A percentile compares a stretch with the other conserved stretches of the same genome.
Evolutionary conservation across 2,888 invertebrate genomes (phyloP).

Genomic region (Drosophila kuntzei): DNA sequence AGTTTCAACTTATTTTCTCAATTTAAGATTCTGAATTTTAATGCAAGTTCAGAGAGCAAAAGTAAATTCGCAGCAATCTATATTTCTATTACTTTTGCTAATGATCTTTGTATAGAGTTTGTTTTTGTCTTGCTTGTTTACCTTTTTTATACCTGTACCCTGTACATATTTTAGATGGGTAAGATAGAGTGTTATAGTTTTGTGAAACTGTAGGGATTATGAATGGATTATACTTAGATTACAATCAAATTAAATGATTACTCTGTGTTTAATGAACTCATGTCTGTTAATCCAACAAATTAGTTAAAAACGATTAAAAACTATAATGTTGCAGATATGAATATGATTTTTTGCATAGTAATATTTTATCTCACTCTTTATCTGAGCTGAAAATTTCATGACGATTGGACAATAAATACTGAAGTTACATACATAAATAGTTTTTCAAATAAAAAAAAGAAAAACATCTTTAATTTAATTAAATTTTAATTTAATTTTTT

Average conservation of each 20-base stretch:
- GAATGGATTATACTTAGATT: too few relatives aligned
- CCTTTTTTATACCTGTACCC: conserved; percentile 34
- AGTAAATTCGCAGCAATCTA: conserved; percentile 17
- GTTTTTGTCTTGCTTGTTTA: conserved; percentile 55
- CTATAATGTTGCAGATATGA: not conserved
- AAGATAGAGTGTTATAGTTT: not conserved
- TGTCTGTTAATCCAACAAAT: too few relatives aligned
- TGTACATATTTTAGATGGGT: not conserved
- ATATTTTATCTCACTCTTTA: not conserved
- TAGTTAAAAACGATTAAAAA: not conserved
- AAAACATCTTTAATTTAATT: too few relatives aligned
- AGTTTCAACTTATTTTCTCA: not conserved
- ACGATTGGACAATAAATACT: not conserved
- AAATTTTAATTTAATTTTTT: too few relatives aligned
- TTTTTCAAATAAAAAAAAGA: too few relatives aligned
- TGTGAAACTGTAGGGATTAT: too few relatives aligned
- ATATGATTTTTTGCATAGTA: not conserved
- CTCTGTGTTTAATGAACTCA: too few relatives aligned
- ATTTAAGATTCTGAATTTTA: not conserved
- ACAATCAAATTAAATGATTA: too few relatives aligned
- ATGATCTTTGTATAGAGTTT: conserved; percentile 18
- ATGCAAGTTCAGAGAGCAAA: conserved; percentile 23
- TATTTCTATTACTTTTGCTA: conserved; percentile 6
- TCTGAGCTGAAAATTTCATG: not conserved
- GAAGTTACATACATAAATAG: too few relatives aligned